These are phyloP conservation scores for Calameuta pallipes DNA, from an alignment of 2,888 invertebrate species.

Conservation along the genomic window DNA sequence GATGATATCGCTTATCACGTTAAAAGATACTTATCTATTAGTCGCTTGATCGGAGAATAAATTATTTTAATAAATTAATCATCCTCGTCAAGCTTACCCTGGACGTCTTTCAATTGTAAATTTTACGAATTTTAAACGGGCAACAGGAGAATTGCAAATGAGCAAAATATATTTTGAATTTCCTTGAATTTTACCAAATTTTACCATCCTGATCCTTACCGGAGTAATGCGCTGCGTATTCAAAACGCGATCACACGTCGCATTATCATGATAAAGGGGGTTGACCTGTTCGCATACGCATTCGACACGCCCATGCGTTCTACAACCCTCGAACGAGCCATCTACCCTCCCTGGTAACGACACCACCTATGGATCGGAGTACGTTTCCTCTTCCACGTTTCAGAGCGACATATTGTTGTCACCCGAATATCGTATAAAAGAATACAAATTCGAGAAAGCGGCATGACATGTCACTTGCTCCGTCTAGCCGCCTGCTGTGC, in stretches of 20 bases:
- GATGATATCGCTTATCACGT: not conserved
- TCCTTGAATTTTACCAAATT: not conserved
- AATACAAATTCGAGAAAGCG: constrained; percentile 36
- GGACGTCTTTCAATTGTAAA: not conserved
- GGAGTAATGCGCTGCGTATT: not conserved
- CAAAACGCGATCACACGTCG: not conserved
- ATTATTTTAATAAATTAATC: not conserved
- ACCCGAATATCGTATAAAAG: constrained; percentile 11
- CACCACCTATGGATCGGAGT: not conserved
- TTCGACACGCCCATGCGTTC: constrained; percentile 1
- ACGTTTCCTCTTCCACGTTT: constrained; percentile 9
- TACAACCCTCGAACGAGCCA: constrained; percentile 1
- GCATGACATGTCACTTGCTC: constrained; percentile 35
- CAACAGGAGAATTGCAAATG: not conserved
- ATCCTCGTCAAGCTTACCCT: not conserved
- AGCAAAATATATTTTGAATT: not conserved
- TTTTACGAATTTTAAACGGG: not conserved
- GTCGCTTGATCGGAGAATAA: not conserved
- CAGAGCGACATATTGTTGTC: constrained; percentile 13
- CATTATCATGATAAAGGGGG: constrained; percentile 8
- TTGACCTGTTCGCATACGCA: not conserved
- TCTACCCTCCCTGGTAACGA: not conserved
- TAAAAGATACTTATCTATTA: not conserved
- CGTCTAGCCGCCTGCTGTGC: constrained; percentile 41
- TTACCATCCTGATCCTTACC: not conserved